phyloP scores from a whole-genome alignment of 2,888 invertebrate species.

The Torymus texanus region DNA sequence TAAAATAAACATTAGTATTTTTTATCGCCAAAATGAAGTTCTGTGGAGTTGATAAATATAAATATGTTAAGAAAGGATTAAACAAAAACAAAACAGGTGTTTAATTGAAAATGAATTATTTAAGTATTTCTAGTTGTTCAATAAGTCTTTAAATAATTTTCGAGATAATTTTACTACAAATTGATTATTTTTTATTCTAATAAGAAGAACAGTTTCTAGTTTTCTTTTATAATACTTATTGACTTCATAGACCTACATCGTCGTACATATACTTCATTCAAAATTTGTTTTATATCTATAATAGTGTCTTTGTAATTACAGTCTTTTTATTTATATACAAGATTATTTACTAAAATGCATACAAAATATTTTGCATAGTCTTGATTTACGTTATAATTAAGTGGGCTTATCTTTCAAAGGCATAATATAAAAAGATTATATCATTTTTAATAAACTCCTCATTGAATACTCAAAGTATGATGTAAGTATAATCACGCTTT shows the following conservation, averaged over 20 bases:
- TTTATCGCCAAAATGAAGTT: too few relatives aligned
- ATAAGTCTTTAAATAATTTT: not conserved
- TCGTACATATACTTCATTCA: not conserved
- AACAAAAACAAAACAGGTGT: too few relatives aligned
- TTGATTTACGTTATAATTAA: not conserved
- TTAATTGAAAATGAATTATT: too few relatives aligned
- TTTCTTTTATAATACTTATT: constrained; percentile 11
- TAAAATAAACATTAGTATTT: too few relatives aligned
- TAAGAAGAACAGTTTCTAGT: too few relatives aligned
- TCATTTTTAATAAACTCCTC: not conserved
- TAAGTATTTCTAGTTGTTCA: not conserved
- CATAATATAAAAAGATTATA: not conserved
- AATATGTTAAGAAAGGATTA: too few relatives aligned
- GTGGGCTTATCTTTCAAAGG: not conserved
- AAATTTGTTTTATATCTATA: not conserved
- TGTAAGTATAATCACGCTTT: constrained; percentile 1
- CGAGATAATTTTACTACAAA: too few relatives aligned
- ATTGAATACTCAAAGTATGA: not conserved
- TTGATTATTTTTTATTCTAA: too few relatives aligned
- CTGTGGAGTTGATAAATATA: too few relatives aligned
- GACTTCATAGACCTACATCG: not conserved
- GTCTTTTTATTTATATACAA: constrained; percentile 18
- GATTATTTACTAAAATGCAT: constrained; percentile 26
- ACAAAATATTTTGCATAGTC: constrained; percentile 8
- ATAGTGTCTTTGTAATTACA: constrained; percentile 12